Evolutionary conservation across 1,140 invertebrate genomes (phyloP).

Genomic region (Dysdera silvatica): DNA sequence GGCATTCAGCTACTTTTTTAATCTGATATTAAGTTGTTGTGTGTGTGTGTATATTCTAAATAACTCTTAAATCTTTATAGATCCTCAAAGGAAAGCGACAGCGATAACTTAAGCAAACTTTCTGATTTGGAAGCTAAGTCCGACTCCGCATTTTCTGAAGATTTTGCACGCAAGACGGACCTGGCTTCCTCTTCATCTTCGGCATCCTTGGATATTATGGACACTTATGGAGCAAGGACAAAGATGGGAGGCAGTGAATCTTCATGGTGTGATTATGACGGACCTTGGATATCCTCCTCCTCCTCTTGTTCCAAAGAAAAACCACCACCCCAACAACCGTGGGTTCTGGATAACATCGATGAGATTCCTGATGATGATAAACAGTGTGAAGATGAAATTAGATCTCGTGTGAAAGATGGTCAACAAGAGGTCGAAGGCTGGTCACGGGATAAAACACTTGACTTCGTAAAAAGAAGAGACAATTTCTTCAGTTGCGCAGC

Average conservation of each 20-base stretch:
- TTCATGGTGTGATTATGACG: not conserved
- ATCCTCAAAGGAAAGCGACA: conserved; percentile 25
- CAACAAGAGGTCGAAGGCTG: not conserved
- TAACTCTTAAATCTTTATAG: too few relatives aligned
- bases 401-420: too few relatives aligned
- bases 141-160: conserved; percentile 12
- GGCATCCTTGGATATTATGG: conserved; percentile 8
- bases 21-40: too few relatives aligned
- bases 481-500: conserved; percentile 13
- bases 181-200: conserved; percentile 7
- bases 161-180: conserved; percentile 6
- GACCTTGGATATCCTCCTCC: too few relatives aligned
- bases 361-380: conserved; percentile 21
- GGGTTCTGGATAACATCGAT: conserved; percentile 20
- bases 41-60: too few relatives aligned
- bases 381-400: not conserved
- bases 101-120: conserved; percentile 23
- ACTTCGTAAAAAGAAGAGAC: conserved; percentile 6
- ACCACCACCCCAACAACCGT: not conserved
- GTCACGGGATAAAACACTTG: conserved; percentile 4
- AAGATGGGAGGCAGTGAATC: too few relatives aligned
- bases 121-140: conserved; percentile 13
- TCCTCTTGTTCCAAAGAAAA: not conserved
- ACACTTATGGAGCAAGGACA: not conserved
- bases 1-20: too few relatives aligned